Conservation (phyloP, 2,113 vertebrate species). For the Trachemys scripta region DNA sequence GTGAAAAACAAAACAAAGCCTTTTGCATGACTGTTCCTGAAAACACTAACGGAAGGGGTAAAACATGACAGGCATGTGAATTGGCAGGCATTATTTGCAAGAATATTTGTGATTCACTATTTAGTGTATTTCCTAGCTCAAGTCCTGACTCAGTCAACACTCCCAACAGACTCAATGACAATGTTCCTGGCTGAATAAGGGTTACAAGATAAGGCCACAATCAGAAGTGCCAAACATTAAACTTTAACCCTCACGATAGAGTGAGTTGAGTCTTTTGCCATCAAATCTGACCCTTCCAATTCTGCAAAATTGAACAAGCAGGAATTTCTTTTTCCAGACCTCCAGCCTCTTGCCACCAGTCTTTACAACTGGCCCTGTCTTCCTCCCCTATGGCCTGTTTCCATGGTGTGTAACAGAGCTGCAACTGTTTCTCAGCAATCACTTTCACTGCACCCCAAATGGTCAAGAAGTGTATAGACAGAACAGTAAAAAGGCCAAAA, state of each 20-base stretch:
- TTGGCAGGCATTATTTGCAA: background rate
- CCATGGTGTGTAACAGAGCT: constrained; percentile 39
- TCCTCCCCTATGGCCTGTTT: constrained; percentile 14
- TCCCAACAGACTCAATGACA: background rate
- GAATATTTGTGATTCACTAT: background rate
- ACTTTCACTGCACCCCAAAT: background rate
- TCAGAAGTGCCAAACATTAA: constrained; percentile 52
- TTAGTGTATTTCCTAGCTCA: background rate
- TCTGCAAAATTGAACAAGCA: constrained; percentile 55
- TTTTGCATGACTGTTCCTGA: background rate
- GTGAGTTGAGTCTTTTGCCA: constrained; percentile 59
- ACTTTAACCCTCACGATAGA: constrained; percentile 47
- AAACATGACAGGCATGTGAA: accelerated
- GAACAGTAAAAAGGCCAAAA: constrained; percentile 42
- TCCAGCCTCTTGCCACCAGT: background rate
- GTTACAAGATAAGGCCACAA: background rate
- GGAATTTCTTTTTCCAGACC: constrained; percentile 37
- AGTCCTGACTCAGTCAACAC: accelerated
- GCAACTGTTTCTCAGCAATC: constrained; percentile 33
- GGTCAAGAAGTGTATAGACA: constrained; percentile 24
- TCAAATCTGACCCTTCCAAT: constrained; percentile 37
- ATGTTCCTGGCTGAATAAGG: background rate
- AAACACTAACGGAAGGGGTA: background rate
- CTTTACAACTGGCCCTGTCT: constrained; percentile 43
- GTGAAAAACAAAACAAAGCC: background rate